Conservation (phyloP, 2,797 vertebrate species). For the Myoxocephalus aenaeus region DNA sequence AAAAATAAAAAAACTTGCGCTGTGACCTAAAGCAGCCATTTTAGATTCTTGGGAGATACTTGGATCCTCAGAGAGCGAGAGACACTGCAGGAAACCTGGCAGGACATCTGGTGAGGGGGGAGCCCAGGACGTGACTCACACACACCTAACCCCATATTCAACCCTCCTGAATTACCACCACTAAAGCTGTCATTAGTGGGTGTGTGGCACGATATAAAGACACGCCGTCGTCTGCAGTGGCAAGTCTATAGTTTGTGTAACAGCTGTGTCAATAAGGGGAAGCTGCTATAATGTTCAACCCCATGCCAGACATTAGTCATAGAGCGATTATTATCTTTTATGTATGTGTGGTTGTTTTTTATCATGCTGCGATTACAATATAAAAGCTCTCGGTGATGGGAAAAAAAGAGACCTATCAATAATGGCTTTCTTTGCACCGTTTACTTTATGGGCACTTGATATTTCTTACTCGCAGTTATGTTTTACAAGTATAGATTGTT, state of each 20-base stretch:
- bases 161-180: slow-evolving; percentile 77
- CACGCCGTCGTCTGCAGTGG: slow-evolving; percentile 66
- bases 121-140: slow-evolving; percentile 70
- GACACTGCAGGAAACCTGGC: slow-evolving; percentile 67
- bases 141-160: slow-evolving; percentile 77
- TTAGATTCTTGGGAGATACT: slow-evolving; percentile 57
- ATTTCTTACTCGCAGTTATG: slow-evolving; percentile 52
- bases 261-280: slow-evolving; percentile 83
- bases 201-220: slow-evolving; percentile 79
- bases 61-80: slow-evolving; percentile 38
- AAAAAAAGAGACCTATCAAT: slow-evolving; percentile 48
- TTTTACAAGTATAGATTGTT: slow-evolving; percentile 47
- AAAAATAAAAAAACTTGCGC: not conserved
- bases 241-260: slow-evolving; percentile 78
- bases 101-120: slow-evolving; percentile 76
- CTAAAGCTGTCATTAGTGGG: slow-evolving; percentile 84
- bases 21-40: slow-evolving; percentile 50
- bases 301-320: slow-evolving; percentile 69
- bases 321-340: slow-evolving; percentile 76
- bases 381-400: slow-evolving; percentile 40
- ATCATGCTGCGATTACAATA: slow-evolving; percentile 69
- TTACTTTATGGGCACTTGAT: slow-evolving; percentile 49
- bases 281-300: slow-evolving; percentile 70
- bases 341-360: slow-evolving; percentile 84
- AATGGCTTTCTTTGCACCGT: slow-evolving; percentile 40